A percentile compares a stretch with the other conserved stretches of the same genome.
Conservation (phyloP, 1,140 invertebrate genomes). For the Neodiprion pinetum region DNA sequence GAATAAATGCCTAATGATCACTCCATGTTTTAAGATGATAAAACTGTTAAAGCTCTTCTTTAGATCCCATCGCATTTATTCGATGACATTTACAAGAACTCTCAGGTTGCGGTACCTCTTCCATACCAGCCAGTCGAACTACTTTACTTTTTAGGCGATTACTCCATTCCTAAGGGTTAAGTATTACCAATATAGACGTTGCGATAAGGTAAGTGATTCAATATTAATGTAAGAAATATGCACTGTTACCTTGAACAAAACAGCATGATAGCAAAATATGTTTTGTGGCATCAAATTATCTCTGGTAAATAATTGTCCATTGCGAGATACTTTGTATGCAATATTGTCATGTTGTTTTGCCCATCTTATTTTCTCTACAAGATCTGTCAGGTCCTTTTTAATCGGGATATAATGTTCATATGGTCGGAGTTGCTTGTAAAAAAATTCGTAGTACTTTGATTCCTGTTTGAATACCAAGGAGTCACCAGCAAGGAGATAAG, state of each 20-base stretch:
- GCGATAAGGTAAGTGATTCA: background rate
- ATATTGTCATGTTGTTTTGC: constrained; percentile 79
- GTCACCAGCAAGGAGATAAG: constrained; percentile 88
- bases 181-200: constrained; percentile 25
- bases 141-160: constrained; percentile 69
- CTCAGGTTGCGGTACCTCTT: constrained; percentile 71
- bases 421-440: constrained; percentile 81
- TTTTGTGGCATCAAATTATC: constrained; percentile 84
- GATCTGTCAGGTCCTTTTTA: constrained; percentile 80
- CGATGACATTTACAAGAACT: constrained; percentile 63
- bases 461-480: constrained; percentile 91
- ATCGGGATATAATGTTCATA: constrained; percentile 87
- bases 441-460: constrained; percentile 94
- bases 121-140: constrained; percentile 74
- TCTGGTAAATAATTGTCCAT: constrained; percentile 77
- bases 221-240: background rate
- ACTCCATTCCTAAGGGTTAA: constrained; percentile 73
- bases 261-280: constrained; percentile 89
- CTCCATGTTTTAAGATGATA: no score
- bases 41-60: constrained; percentile 58
- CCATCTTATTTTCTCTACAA: constrained; percentile 83
- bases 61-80: constrained; percentile 37
- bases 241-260: constrained; percentile 74
- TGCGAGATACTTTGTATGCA: constrained; percentile 73
- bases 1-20: no score